These are phyloP conservation scores for Drosophila parvula DNA, from an alignment of 1,140 invertebrate genomes.

Conservation along the genomic window DNA sequence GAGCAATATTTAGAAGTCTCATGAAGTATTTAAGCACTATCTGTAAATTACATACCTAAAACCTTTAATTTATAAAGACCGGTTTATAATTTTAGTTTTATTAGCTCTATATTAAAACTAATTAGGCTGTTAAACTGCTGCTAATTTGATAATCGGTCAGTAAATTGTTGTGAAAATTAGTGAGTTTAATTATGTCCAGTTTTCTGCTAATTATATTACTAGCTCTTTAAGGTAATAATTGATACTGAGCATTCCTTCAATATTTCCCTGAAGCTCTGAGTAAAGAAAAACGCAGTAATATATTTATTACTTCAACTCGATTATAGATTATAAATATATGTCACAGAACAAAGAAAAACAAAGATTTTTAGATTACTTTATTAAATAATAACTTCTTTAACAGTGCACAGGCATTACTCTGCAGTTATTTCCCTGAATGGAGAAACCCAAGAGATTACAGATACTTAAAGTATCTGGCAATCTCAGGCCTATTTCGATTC, in stretches of 20 bases:
- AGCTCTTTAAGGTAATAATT: no score
- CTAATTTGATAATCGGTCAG: not conserved
- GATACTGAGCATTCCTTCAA: not conserved
- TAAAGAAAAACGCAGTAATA: not conserved
- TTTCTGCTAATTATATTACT: not conserved
- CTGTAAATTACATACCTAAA: not conserved
- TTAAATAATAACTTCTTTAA: not conserved
- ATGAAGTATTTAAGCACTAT: not conserved
- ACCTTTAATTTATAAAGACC: no score
- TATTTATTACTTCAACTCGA: not conserved
- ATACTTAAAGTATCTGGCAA: constrained; percentile 1
- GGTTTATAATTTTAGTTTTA: not conserved
- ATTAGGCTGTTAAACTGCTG: not conserved
- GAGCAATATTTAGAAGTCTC: not conserved
- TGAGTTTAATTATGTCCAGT: not conserved
- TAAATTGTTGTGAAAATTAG: not conserved
- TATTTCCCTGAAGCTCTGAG: not conserved
- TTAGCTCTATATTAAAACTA: not conserved
- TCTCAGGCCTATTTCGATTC: not conserved
- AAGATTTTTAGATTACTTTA: not conserved
- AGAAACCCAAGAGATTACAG: not conserved
- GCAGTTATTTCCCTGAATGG: not conserved
- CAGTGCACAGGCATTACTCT: not conserved
- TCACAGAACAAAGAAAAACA: not conserved
- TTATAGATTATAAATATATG: not conserved